phyloP scores from a whole-genome alignment of 2,113 vertebrate genomes.

The Centropristis striata region DNA sequence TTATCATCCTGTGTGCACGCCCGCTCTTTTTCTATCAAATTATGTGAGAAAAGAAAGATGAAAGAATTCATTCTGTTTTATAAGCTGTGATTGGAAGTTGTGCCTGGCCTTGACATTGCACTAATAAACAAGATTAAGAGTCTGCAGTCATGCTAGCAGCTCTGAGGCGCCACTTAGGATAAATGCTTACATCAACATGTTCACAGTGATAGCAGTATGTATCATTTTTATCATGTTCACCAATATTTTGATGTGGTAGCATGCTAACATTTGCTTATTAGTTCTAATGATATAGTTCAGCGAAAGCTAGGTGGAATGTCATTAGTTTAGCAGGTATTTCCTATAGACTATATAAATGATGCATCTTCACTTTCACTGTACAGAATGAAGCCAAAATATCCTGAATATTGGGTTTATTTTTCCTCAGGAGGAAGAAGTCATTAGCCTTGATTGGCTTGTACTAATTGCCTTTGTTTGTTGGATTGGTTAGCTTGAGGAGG shows the following conservation, averaged over 20 bases:
- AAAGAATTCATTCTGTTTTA: slow-evolving; percentile 30
- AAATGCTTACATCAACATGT: neutral
- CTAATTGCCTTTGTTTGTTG: too few species aligned
- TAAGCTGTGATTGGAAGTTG: neutral
- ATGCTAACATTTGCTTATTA: neutral
- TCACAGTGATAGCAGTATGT: neutral
- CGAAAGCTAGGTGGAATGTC: too few species aligned
- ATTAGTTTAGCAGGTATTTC: too few species aligned
- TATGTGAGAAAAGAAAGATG: slow-evolving; percentile 42
- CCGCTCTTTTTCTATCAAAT: slow-evolving; percentile 23
- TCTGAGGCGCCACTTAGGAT: neutral
- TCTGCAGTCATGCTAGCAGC: neutral
- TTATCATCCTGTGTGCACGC: slow-evolving; percentile 19
- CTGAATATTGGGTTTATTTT: too few species aligned
- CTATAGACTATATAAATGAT: too few species aligned
- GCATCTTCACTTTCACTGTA: too few species aligned
- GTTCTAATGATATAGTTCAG: neutral
- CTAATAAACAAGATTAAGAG: neutral
- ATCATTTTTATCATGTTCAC: neutral
- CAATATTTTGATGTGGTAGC: neutral
- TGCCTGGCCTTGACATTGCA: slow-evolving; percentile 10
- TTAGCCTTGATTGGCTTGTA: too few species aligned
- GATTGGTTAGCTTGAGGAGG: too few species aligned
- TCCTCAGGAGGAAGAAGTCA: too few species aligned
- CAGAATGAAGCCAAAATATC: too few species aligned